phyloP scores from a whole-genome alignment of 2,113 vertebrate species.

The Agapornis roseicollis region DNA sequence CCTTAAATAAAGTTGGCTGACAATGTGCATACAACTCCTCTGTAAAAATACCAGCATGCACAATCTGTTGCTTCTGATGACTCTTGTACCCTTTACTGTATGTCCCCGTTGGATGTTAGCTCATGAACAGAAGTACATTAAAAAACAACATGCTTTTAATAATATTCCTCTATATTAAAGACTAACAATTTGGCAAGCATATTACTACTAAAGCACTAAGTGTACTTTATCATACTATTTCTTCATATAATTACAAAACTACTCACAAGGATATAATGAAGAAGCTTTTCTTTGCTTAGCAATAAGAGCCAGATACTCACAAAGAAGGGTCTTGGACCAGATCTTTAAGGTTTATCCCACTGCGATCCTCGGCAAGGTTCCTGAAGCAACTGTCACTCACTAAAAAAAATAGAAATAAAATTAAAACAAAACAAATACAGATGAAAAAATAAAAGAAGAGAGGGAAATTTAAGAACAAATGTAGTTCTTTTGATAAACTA shows the following conservation, averaged over 20 bases:
- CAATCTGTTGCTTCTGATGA: background rate
- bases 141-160: background rate
- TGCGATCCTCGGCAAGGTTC: constrained; percentile 98
- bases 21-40: background rate
- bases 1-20: background rate
- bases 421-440: constrained; percentile 35
- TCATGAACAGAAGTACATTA: background rate
- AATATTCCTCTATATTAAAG: background rate
- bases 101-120: background rate
- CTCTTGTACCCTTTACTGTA: background rate
- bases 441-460: background rate
- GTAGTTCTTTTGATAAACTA: background rate
- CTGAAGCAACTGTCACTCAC: constrained; percentile 99
- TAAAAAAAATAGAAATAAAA: constrained; percentile 69
- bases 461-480: background rate
- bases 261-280: constrained; percentile 31
- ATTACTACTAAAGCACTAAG: background rate
- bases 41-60: background rate
- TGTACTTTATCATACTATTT: background rate
- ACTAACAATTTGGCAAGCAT: background rate
- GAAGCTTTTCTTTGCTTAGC: constrained; percentile 63
- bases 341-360: constrained; percentile 99
- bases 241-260: constrained; percentile 22
- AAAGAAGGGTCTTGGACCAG: constrained; percentile 97
- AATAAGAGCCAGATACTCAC: constrained; percentile 84